Base-by-base conservation (phyloP, 2,797 vertebrate genomes). In the Halcyon chelicuti region DNA sequence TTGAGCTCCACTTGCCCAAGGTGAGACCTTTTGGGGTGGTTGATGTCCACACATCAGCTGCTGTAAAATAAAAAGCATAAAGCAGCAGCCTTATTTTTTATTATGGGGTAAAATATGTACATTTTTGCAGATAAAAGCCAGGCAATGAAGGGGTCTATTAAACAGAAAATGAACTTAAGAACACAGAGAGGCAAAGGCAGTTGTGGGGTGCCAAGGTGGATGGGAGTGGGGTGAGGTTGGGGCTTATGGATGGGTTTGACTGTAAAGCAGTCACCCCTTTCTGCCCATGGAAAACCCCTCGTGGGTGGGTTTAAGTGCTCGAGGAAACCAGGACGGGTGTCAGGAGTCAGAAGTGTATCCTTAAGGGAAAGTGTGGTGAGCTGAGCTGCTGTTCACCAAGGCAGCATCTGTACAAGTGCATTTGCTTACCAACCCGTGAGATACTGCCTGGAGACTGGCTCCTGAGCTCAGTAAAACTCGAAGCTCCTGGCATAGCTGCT, bases 351-450 rank as follows among this genome's bases (percentile, higher is more conserved):
- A 71, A 77, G 46, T 15, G 23, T 6, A 39, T 70, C 51, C 46
- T 88, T 46, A 44, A 49, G 46, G 25, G 66, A 54, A 42, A 67
- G 12, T 3, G 60, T 3, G 63, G 19, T 52, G 70, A 85, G 31
- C 22, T 10, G 28, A 40, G 22, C 18, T 57, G 2, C 0, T 2
- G 35, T 28, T 92, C 75, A 63, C 37, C 0, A 0, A 44, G 12
- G 40, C 25, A 49, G 28, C 66, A 16, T 8, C 42, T 4, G 7
- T 11, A 46, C 3, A 35, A 77, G 70, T 10, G 5, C 28, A n/a
- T 92, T 88, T 79, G 60, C 67, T 66, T 54, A 46, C 29, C n/a
- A 33, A 3, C 39, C 58, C 31, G 49, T 5, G 62, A 78, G 81
- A 29, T 28, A 22, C 2, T n/a, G 83, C 86, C 91, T 65, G 76